Percentiles rank a stretch among this genome's conserved stretches.
Evolutionary conservation across 2,797 vertebrate species (phyloP).

Genomic region (Enteromius mattozi): DNA sequence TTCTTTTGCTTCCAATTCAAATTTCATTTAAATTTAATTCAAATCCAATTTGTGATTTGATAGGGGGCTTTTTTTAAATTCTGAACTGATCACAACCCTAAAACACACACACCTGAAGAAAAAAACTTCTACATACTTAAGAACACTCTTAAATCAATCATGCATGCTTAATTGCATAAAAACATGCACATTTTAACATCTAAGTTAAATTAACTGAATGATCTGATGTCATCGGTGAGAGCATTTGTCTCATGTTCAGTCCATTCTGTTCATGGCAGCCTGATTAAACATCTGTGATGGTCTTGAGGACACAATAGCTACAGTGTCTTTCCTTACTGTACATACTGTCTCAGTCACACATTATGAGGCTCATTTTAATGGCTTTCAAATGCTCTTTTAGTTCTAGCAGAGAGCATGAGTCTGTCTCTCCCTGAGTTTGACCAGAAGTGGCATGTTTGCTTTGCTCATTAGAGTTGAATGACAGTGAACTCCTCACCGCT

Average conservation of each 20-base stretch:
- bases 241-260: conserved; percentile 15
- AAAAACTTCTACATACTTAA: neutral
- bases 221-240: conserved; percentile 8
- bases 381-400: conserved; percentile 44
- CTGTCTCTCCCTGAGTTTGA: conserved; percentile 52
- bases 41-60: neutral
- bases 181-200: neutral
- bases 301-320: conserved; percentile 15
- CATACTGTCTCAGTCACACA: conserved; percentile 28
- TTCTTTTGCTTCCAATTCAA: neutral
- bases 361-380: conserved; percentile 21
- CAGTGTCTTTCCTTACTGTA: conserved; percentile 40
- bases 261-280: neutral
- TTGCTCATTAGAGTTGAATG: conserved; percentile 65
- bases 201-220: neutral
- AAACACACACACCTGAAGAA: neutral
- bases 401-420: conserved; percentile 62
- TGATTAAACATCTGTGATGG: conserved; percentile 26
- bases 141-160: neutral
- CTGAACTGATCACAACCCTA: neutral
- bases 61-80: neutral
- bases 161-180: neutral
- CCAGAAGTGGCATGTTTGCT: conserved; percentile 65
- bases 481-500: conserved; percentile 56
- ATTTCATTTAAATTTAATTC: neutral